phyloP scores from a whole-genome alignment of 2,797 vertebrate species.

The Gila robusta region DNA sequence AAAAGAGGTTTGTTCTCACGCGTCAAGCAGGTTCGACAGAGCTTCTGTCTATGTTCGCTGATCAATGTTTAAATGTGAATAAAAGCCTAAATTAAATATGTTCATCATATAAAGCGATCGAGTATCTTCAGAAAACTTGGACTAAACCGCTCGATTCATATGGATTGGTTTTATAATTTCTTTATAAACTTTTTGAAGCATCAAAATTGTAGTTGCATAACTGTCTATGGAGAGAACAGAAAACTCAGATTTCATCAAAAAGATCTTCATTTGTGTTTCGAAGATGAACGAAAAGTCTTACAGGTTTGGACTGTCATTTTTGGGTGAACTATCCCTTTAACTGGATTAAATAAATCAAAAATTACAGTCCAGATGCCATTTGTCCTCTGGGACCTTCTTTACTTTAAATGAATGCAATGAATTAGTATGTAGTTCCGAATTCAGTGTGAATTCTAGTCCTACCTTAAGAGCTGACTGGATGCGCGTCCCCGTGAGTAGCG shows the following conservation, averaged over 20 bases:
- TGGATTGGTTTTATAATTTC: too few species aligned
- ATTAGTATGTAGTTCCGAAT: not conserved
- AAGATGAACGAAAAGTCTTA: not conserved
- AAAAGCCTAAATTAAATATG: too few species aligned
- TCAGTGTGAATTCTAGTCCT: slow-evolving; percentile 37
- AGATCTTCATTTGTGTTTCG: not conserved
- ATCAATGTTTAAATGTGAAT: too few species aligned
- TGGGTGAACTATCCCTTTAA: not conserved
- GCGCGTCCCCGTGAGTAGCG: slow-evolving; percentile 75
- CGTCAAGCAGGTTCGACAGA: too few species aligned
- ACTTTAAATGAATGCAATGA: not conserved
- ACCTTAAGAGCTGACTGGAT: slow-evolving; percentile 74
- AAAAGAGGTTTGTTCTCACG: too few species aligned
- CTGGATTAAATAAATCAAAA: not conserved
- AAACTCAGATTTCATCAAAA: not conserved
- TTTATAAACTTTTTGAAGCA: too few species aligned
- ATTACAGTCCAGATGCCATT: not conserved
- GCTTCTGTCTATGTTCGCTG: too few species aligned
- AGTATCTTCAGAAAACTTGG: too few species aligned
- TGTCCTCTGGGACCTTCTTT: not conserved
- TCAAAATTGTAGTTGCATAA: not conserved
- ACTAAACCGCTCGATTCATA: too few species aligned
- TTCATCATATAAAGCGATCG: too few species aligned
- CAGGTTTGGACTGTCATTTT: not conserved
- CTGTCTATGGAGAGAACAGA: not conserved